Evolutionary conservation across 2,797 vertebrate genomes (phyloP).

Genomic region (Leptodactylus fallax): DNA sequence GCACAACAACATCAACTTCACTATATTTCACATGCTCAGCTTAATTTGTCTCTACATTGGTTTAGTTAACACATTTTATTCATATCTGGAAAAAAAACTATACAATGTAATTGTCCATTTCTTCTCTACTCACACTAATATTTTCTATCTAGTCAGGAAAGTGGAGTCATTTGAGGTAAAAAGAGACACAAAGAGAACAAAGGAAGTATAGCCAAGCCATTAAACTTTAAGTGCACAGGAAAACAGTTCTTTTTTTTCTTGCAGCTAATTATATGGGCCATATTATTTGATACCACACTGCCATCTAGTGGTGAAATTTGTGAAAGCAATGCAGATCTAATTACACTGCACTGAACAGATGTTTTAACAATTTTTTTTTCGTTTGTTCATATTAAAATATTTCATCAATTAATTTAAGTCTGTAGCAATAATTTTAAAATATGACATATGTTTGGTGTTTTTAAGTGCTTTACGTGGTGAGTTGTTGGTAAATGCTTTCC

Average conservation of each 20-base stretch:
- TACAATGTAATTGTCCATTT: slow-evolving; percentile 40
- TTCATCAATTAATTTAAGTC: slow-evolving; percentile 38
- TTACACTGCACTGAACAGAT: slow-evolving; percentile 15
- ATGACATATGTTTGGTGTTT: slow-evolving; percentile 14
- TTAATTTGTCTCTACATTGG: slow-evolving; percentile 48
- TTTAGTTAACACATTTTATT: slow-evolving; percentile 55
- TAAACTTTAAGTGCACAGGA: slow-evolving; percentile 56
- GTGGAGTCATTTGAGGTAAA: slow-evolving; percentile 55
- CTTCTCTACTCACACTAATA: slow-evolving; percentile 44
- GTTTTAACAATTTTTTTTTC: not conserved
- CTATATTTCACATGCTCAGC: slow-evolving; percentile 46
- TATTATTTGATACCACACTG: slow-evolving; percentile 45
- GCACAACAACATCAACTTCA: slow-evolving; percentile 22
- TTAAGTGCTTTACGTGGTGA: slow-evolving; percentile 11
- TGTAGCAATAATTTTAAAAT: slow-evolving; percentile 29
- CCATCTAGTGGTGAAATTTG: slow-evolving; percentile 20
- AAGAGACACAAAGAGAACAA: slow-evolving; percentile 57
- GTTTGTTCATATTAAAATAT: slow-evolving; percentile 45
- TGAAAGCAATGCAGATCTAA: not conserved
- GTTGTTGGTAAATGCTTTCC: slow-evolving; percentile 20
- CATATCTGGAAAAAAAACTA: slow-evolving; percentile 29
- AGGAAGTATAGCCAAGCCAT: slow-evolving; percentile 57
- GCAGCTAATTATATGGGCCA: slow-evolving; percentile 21
- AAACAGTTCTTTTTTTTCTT: slow-evolving; percentile 44
- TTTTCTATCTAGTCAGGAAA: slow-evolving; percentile 53